These are phyloP conservation scores for Orthonyx spaldingii DNA, from an alignment of 2,113 vertebrate genomes.

Conservation along the genomic window DNA sequence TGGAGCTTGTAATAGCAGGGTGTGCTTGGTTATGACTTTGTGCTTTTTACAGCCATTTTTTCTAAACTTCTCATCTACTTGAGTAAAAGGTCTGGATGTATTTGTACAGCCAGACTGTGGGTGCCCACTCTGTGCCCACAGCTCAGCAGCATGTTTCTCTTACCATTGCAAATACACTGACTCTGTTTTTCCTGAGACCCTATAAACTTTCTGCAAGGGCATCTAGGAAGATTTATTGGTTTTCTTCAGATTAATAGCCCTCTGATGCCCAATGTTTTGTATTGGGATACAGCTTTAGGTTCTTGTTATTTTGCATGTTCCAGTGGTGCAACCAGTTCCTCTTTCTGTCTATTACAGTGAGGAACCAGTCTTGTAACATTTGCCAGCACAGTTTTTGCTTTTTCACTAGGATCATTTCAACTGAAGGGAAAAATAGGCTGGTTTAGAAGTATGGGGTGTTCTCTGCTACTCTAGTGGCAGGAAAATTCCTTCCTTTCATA, in stretches of 20 bases:
- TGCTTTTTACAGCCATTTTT: neutral
- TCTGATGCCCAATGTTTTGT: neutral
- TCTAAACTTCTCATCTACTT: neutral
- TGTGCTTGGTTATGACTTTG: neutral
- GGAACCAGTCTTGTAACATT: neutral
- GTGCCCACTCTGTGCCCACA: neutral
- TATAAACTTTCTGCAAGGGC: neutral
- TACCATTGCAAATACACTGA: neutral
- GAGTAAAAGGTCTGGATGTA: neutral
- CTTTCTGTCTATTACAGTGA: neutral
- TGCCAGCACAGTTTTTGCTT: neutral
- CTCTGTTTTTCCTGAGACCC: neutral
- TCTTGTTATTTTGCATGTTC: neutral
- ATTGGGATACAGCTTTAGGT: neutral
- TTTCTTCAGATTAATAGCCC: neutral
- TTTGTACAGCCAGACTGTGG: neutral
- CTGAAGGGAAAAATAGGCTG: neutral
- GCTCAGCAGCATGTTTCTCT: neutral
- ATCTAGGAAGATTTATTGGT: neutral
- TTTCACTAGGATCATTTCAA: neutral
- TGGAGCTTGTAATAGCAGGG: neutral
- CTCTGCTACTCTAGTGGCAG: fast-evolving
- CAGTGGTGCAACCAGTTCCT: neutral
- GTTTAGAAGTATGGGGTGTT: neutral
- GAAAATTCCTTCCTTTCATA: neutral